phyloP scores from a whole-genome alignment of 2,888 invertebrate species.

The Chloroclysta siterata region DNA sequence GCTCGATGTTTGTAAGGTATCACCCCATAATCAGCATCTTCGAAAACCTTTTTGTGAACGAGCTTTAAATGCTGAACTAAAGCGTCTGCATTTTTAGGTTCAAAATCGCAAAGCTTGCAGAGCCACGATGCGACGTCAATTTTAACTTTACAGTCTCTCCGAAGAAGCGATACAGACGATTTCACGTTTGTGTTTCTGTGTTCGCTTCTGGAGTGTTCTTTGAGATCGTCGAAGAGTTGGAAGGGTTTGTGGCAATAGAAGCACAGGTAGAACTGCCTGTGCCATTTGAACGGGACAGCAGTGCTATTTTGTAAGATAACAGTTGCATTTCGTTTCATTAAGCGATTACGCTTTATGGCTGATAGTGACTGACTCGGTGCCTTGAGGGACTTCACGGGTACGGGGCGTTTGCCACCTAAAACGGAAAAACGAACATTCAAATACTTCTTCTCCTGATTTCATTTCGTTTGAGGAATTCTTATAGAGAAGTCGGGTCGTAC shows the following conservation, averaged over 20 bases:
- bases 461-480: background rate
- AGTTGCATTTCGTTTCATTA: conserved; percentile 55
- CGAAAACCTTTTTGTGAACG: conserved; percentile 17
- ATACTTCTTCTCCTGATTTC: conserved; percentile 14
- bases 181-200: conserved; percentile 15
- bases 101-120: conserved; percentile 22
- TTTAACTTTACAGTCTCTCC: conserved; percentile 32
- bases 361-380: conserved; percentile 47
- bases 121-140: conserved; percentile 27
- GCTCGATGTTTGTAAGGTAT: conserved; percentile 22
- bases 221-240: conserved; percentile 34
- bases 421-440: conserved; percentile 44
- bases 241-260: conserved; percentile 57
- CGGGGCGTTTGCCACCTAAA: conserved; percentile 51
- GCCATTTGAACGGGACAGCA: conserved; percentile 58
- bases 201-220: conserved; percentile 14
- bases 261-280: conserved; percentile 56
- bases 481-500: background rate
- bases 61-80: conserved; percentile 17
- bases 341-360: conserved; percentile 52
- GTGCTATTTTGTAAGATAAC: conserved; percentile 53
- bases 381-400: conserved; percentile 30
- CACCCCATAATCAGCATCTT: conserved; percentile 18
- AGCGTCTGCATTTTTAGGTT: conserved; percentile 7
- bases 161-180: conserved; percentile 16